A percentile compares a stretch with the other conserved stretches of the same genome.
Evolutionary conservation across 1,140 invertebrate genomes (phyloP).

Genomic region (Pseudomyrmex pallidus): DNA sequence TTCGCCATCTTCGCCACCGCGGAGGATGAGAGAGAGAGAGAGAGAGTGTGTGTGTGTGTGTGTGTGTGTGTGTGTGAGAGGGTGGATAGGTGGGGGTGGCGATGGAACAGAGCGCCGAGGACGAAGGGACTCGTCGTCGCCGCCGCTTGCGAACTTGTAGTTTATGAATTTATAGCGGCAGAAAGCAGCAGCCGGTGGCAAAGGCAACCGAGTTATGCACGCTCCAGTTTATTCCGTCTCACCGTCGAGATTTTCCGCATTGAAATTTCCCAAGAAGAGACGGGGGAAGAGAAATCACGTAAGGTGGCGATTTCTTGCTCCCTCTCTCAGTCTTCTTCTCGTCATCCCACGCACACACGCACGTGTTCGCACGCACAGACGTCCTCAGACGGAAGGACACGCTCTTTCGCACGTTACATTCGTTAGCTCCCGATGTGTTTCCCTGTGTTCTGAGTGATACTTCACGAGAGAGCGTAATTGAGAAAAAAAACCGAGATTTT

Average conservation of each 20-base stretch:
- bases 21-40: too few relatives aligned
- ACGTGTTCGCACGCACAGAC: slow-evolving; percentile 8
- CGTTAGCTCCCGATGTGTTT: slow-evolving; percentile 28
- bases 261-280: slow-evolving; percentile 75
- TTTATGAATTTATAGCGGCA: slow-evolving; percentile 85
- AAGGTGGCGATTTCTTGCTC: slow-evolving; percentile 4
- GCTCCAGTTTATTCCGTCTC: slow-evolving; percentile 80
- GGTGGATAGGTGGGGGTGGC: slow-evolving; percentile 37
- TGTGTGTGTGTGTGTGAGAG: too few relatives aligned
- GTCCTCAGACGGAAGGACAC: slow-evolving; percentile 14
- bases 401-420: slow-evolving; percentile 22
- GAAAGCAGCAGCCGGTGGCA: slow-evolving; percentile 77
- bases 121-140: slow-evolving; percentile 36
- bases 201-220: slow-evolving; percentile 80
- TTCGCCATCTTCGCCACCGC: slow-evolving; percentile 23
- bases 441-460: neutral
- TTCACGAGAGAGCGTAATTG: neutral
- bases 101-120: slow-evolving; percentile 31
- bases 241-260: slow-evolving; percentile 79
- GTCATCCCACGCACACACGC: slow-evolving; percentile 24
- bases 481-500: slow-evolving; percentile 2
- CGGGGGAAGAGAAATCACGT: slow-evolving; percentile 31
- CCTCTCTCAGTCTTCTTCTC: neutral
- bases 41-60: too few relatives aligned
- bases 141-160: slow-evolving; percentile 81